Evolutionary conservation across 2,113 vertebrate genomes (phyloP).

Genomic region (Halichoerus grypus): DNA sequence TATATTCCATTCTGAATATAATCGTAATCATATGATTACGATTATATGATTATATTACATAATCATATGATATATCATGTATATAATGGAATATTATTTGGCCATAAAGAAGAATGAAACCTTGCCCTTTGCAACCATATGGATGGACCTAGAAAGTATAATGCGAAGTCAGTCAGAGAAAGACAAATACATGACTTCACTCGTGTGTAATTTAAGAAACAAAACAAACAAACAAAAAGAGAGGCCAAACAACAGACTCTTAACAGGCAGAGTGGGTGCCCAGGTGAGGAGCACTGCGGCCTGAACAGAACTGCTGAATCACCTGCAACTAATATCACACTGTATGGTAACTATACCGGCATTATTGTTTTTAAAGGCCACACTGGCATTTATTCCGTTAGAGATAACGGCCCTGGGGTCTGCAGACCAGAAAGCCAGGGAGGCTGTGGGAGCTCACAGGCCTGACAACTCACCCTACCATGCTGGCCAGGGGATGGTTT

Average conservation of each 20-base stretch:
- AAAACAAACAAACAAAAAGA: background rate
- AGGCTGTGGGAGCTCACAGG: background rate
- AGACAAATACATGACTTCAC: background rate
- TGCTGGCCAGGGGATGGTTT: background rate
- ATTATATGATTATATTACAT: too few relatives aligned
- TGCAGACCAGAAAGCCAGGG: background rate
- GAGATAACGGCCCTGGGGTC: background rate
- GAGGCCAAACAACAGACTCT: background rate
- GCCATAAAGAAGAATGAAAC: background rate
- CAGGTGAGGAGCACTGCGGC: background rate
- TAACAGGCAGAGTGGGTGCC: background rate
- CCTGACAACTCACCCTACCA: background rate
- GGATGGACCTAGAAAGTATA: background rate
- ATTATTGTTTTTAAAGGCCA: background rate
- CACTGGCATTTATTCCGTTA: background rate
- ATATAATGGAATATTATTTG: background rate
- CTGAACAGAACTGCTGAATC: background rate
- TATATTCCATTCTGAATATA: background rate
- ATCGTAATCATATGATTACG: too few relatives aligned
- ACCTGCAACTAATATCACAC: background rate
- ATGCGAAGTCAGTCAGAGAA: background rate
- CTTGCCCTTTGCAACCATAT: background rate
- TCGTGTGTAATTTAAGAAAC: background rate
- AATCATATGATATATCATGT: background rate
- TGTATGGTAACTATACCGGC: background rate